These are phyloP conservation scores for Chydorus sphaericus DNA, from an alignment of 2,888 invertebrate species.

Conservation along the genomic window DNA sequence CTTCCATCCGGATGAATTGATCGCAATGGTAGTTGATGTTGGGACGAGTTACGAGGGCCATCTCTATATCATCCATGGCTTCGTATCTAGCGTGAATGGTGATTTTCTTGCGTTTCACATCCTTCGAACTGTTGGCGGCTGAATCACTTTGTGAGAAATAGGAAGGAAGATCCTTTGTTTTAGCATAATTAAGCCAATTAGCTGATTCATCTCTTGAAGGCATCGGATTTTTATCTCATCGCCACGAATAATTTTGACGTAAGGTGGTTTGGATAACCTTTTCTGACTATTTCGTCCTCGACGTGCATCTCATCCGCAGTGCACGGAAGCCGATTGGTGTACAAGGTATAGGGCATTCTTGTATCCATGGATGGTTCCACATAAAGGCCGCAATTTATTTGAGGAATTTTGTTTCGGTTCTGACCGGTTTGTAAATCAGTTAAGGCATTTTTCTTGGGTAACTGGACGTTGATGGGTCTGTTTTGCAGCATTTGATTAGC, in stretches of 20 bases:
- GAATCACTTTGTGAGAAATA: too few relatives aligned
- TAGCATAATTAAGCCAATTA: not conserved
- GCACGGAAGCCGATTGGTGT: not conserved
- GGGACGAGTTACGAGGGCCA: not conserved
- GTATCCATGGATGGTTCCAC: not conserved
- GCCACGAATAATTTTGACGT: not conserved
- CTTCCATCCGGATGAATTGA: not conserved
- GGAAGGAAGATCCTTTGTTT: not conserved
- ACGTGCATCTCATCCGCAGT: not conserved
- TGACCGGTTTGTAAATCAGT: too few relatives aligned
- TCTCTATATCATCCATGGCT: not conserved
- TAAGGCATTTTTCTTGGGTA: not conserved
- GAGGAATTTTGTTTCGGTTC: too few relatives aligned
- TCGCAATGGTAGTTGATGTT: not conserved
- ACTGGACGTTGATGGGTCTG: not conserved
- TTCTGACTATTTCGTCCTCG: not conserved
- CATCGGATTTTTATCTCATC: not conserved
- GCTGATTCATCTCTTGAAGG: not conserved
- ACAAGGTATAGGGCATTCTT: not conserved
- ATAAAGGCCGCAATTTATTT: not conserved
- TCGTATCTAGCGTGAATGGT: not conserved
- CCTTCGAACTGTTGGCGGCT: too few relatives aligned
- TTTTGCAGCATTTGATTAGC: not conserved
- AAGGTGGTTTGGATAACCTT: not conserved
- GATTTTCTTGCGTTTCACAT: not conserved